Evolutionary conservation across 1,140 invertebrate genomes (phyloP).

Genomic region (Zaprionus taronus): DNA sequence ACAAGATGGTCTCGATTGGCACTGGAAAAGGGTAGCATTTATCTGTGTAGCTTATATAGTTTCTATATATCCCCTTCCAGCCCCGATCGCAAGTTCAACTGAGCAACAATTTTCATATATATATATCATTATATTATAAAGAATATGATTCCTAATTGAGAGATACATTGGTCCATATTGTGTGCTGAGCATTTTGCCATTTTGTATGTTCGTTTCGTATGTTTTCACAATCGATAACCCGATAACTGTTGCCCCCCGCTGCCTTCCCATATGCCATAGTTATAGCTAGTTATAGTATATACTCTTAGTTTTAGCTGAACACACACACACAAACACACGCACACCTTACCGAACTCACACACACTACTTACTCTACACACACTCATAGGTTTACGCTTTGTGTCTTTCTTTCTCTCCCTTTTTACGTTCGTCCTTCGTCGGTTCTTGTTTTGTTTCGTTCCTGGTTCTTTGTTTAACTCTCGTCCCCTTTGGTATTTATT

Average conservation of each 20-base stretch:
- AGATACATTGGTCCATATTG: constrained; percentile 60
- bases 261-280: background rate
- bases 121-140: background rate
- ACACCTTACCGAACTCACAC: constrained; percentile 20
- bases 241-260: constrained; percentile 12
- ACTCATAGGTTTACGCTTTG: constrained; percentile 36
- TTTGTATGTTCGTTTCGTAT: constrained; percentile 65
- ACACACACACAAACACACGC: constrained; percentile 12
- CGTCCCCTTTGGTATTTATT: constrained; percentile 31
- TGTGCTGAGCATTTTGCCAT: constrained; percentile 62
- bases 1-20: constrained; percentile 32
- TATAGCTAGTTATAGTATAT: constrained; percentile 4
- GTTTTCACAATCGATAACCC: constrained; percentile 31
- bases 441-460: constrained; percentile 37
- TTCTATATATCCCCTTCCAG: background rate
- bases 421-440: constrained; percentile 25
- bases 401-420: constrained; percentile 24
- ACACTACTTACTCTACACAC: background rate
- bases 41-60: background rate
- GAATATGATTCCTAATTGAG: background rate
- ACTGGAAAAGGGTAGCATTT: background rate
- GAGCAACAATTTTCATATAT: constrained; percentile 57
- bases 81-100: constrained; percentile 50
- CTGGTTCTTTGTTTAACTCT: constrained; percentile 46
- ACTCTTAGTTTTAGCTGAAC: constrained; percentile 7